Conservation (phyloP, 2,113 vertebrate species). For the Paramormyrops kingsleyae region DNA sequence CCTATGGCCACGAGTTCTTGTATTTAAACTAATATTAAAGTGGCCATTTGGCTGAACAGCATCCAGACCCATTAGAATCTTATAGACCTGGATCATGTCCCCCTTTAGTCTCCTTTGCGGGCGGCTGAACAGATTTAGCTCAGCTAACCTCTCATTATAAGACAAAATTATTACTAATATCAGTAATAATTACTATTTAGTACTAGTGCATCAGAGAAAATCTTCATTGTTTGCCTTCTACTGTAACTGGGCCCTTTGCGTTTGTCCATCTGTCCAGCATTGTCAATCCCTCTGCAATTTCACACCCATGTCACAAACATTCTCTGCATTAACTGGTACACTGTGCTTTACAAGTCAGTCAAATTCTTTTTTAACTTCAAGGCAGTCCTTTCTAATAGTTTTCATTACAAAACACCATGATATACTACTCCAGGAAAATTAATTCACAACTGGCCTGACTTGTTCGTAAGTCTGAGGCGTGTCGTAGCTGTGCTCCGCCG, state of each 20-base stretch:
- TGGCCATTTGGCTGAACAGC: too few relatives aligned
- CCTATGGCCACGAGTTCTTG: too few relatives aligned
- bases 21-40: too few relatives aligned
- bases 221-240: neutral
- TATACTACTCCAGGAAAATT: neutral
- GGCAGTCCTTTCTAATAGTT: neutral
- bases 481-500: too few relatives aligned
- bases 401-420: neutral
- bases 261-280: neutral
- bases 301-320: neutral
- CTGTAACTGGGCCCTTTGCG: neutral
- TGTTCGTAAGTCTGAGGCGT: neutral
- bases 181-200: neutral
- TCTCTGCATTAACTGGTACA: neutral
- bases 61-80: too few relatives aligned
- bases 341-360: neutral
- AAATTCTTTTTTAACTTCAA: neutral
- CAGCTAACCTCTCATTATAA: too few relatives aligned
- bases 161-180: too few relatives aligned
- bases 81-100: too few relatives aligned
- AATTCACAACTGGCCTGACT: neutral
- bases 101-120: too few relatives aligned
- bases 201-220: neutral
- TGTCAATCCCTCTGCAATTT: neutral
- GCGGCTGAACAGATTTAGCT: too few relatives aligned